Conservation (phyloP, 92 coral and sea anemone species). For the Metridium senile region DNA sequence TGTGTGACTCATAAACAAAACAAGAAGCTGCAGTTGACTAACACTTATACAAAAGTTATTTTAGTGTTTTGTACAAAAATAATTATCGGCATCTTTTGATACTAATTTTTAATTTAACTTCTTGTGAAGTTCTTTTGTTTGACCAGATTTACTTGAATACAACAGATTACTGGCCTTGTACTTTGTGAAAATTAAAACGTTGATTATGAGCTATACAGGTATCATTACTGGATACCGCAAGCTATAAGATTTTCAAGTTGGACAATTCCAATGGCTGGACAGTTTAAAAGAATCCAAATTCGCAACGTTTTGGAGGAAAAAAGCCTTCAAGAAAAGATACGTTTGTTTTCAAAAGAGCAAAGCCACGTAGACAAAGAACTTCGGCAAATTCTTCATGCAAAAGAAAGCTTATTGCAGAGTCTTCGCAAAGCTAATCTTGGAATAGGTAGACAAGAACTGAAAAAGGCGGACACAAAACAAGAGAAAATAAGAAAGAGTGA, state of each 20-base stretch:
- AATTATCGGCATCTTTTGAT: not conserved
- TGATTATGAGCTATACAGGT: not conserved
- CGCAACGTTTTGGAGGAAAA: conserved; percentile 21
- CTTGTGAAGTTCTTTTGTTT: not conserved
- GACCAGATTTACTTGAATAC: not conserved
- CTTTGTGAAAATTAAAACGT: not conserved
- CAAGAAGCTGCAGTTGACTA: no score
- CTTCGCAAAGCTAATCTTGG: not conserved
- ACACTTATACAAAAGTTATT: not conserved
- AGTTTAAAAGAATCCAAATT: conserved; percentile 23
- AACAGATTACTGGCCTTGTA: not conserved
- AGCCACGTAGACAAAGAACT: conserved; percentile 26
- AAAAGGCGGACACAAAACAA: not conserved
- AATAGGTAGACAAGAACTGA: not conserved
- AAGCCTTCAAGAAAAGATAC: conserved; percentile 20
- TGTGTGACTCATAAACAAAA: no score
- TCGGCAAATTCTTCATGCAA: conserved; percentile 15
- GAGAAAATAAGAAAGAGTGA: not conserved
- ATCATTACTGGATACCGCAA: not conserved
- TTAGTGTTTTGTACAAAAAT: not conserved
- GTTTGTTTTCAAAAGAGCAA: conserved; percentile 11
- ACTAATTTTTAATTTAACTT: not conserved
- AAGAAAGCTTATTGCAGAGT: conserved; percentile 13
- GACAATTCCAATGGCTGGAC: conserved; percentile 33
- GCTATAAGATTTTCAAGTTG: no score